A percentile compares a stretch with the other conserved stretches of the same genome.
phyloP scores from a whole-genome alignment of 2,888 invertebrate genomes.

The Pseudococcus viburni region DNA sequence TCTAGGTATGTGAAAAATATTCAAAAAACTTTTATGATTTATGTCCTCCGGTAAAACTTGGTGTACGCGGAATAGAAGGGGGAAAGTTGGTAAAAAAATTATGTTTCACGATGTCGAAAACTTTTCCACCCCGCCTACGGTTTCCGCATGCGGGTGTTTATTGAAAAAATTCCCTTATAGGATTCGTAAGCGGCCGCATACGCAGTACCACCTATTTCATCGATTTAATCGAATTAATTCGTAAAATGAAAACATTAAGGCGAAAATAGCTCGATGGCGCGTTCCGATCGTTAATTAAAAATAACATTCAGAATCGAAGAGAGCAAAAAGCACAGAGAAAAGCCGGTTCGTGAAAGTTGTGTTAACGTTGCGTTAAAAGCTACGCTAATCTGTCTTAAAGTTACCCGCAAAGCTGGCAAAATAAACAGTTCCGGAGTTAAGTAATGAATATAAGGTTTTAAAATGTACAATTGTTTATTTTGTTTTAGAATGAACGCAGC shows the following conservation, averaged over 20 bases:
- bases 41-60: constrained; percentile 51
- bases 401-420: constrained; percentile 36
- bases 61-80: neutral
- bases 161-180: constrained; percentile 26
- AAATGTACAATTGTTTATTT: constrained; percentile 42
- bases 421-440: constrained; percentile 41
- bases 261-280: constrained; percentile 1
- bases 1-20: constrained; percentile 30
- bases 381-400: constrained; percentile 44
- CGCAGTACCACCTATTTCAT: neutral
- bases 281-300: constrained; percentile 36
- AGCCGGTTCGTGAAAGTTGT: constrained; percentile 29
- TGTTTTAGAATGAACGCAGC: neutral
- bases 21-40: constrained; percentile 60
- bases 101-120: constrained; percentile 10
- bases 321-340: constrained; percentile 23
- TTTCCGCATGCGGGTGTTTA: neutral
- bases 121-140: neutral
- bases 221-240: constrained; percentile 36
- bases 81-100: constrained; percentile 29
- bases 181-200: neutral
- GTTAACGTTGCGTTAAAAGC: constrained; percentile 44
- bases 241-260: constrained; percentile 22
- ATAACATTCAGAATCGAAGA: constrained; percentile 33
- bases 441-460: constrained; percentile 4